Base-by-base conservation (phyloP, 2,888 invertebrate species). In the Hoplodrina ambigua region DNA sequence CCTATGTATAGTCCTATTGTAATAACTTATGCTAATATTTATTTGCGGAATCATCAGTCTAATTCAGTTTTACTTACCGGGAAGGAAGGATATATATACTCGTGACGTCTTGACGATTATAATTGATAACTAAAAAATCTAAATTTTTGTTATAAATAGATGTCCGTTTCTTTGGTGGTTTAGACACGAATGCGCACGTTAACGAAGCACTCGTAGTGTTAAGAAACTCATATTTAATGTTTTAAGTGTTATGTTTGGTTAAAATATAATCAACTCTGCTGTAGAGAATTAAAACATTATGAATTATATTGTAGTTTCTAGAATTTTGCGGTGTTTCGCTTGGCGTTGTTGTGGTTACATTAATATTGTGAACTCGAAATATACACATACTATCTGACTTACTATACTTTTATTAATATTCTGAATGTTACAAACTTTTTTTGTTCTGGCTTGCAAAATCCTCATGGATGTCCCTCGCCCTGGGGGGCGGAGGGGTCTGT, bases 1-100 rank as follows among this genome's bases (percentile, higher is more conserved):
- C 88, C 85, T 61, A 84, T 94, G 88, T 94, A 91, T 93, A 94
- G 91, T 89, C 82, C 87, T 88, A 89, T 90, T 92, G 91, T 88
- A 87, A 92, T 91, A 92, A 91, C 90, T 92, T 90, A 46, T 46
- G 81, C 87, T 90, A 89, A 90, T 94, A 94, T 94, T 94, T 94
- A 92, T 94, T 93, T 75, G 75, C 69, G 76, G 85, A 75, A 84
- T 84, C 78, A 60, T 80, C 75, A 72, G 77, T 76, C 56, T 80
- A 72, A 78, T 75, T 78, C 76, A 69, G 70, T 78, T 79, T 80
- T 78, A 81, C 62, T 70, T 73, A 77, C 68, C 59, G 78, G 74
- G 75, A 57, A 80, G 73, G 78, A 74, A 80, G 62, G 76, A 76
- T 75, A 82, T 54, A 85, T 86, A 86, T 37, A 87, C 86, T 85